phyloP scores from a whole-genome alignment of 2,888 invertebrate genomes.

The Troides oblongomaculatus region DNA sequence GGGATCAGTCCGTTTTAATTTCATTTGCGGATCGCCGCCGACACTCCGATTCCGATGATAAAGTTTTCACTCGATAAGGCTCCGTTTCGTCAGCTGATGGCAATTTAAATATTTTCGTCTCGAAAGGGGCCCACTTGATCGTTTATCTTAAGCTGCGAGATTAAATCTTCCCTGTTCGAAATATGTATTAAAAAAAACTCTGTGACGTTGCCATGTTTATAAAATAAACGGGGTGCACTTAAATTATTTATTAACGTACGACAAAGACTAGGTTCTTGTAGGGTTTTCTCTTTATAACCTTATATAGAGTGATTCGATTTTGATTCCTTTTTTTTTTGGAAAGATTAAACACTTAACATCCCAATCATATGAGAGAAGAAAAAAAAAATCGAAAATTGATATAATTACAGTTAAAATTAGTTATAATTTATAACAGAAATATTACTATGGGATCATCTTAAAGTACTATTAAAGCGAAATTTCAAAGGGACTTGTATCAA shows the following conservation, averaged over 20 bases:
- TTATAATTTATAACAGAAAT: too few relatives aligned
- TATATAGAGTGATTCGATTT: too few relatives aligned
- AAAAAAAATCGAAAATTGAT: too few relatives aligned
- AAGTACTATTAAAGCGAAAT: too few relatives aligned
- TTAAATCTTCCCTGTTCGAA: slow-evolving; percentile 26
- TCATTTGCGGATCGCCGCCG: slow-evolving; percentile 26
- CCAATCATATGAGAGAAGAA: too few relatives aligned
- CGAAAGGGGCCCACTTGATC: slow-evolving; percentile 20
- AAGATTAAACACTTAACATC: too few relatives aligned
- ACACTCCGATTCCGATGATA: slow-evolving; percentile 31
- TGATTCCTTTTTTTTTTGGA: too few relatives aligned
- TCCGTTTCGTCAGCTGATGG: slow-evolving; percentile 28
- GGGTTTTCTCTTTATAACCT: background rate
- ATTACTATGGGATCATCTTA: too few relatives aligned
- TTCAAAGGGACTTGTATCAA: too few relatives aligned
- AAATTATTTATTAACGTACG: background rate
- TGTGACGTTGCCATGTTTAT: slow-evolving; percentile 13
- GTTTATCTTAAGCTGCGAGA: slow-evolving; percentile 24
- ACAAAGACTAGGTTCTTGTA: background rate
- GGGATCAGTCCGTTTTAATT: slow-evolving; percentile 28
- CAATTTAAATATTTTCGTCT: slow-evolving; percentile 30
- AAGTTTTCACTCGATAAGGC: slow-evolving; percentile 30
- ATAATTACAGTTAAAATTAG: too few relatives aligned
- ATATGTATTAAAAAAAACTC: slow-evolving; percentile 26
- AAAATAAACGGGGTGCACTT: background rate